Base-by-base conservation (phyloP, 2,113 vertebrate genomes). In the Pollimyrus isidori region DNA sequence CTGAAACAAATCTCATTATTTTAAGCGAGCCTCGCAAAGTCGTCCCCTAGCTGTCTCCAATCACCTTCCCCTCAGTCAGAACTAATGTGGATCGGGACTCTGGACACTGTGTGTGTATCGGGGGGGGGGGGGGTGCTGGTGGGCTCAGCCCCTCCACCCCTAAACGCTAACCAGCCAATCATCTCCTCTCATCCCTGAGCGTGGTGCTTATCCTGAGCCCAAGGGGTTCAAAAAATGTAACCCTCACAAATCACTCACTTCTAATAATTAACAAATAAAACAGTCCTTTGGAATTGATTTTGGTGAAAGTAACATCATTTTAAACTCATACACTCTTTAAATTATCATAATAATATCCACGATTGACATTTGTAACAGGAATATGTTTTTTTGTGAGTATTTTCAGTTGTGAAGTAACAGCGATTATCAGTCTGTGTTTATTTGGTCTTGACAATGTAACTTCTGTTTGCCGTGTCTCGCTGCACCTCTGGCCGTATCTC, bases 1-100 rank as follows among this genome's bases (percentile, higher is more conserved):
- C 92, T 93, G 94, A 94, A 94, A 92, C 94, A 94, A 95, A 95
- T 94, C 93, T 93, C 86, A 93, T 95, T 94, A 95, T 91, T 91
- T 93, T 90, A 92, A 93, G 95, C 91, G 91, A 49, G 92, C 92
- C 92, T 94, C 92, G 92, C 91, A 93, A 92, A 92, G 92, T 94
- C 89, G 92, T 92, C 87, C 86, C 86, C 58, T 35, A 39, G 87
- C 84, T 73, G 76, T 65, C 65, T 53, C 87, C 88, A 92, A 93
- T 95, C 92, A 94, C 93, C 93, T 91, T 92, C 93, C 93, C 91
- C 87, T 94, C 95, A 92, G 82, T 93, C 91, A 92, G 92, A 95
- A 92, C 94, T 93, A 94, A 95, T 92, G 93, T 92, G 89, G 9
- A 86, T 91, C 52, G 90, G 91, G 94, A 83, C 17, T 82, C 30